Conservation (phyloP, 2,797 vertebrate genomes). For the Rhinella marina region DNA sequence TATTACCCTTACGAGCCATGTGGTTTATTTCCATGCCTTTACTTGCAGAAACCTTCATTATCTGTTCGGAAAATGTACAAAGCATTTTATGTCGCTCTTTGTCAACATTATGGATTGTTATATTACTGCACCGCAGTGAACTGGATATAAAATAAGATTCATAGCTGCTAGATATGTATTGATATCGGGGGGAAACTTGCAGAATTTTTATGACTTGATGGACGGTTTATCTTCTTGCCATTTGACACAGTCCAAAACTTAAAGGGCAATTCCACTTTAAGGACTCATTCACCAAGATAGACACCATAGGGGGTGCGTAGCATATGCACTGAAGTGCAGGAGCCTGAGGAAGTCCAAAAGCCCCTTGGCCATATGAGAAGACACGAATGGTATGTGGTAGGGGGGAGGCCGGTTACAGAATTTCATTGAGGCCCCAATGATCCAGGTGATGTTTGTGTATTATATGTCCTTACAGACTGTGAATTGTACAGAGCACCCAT, state of each 20-base stretch:
- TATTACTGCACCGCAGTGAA: not conserved
- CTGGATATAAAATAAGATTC: conserved; percentile 20
- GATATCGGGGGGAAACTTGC: not conserved
- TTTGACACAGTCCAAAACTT: not conserved
- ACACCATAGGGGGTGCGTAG: not conserved
- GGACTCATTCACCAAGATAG: not conserved
- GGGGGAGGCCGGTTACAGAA: too few species aligned
- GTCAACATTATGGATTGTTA: conserved; percentile 6
- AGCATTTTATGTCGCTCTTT: conserved; percentile 8
- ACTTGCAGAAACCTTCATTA: conserved; percentile 13
- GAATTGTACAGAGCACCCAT: too few species aligned
- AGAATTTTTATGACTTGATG: conserved; percentile 5
- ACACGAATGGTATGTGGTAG: too few species aligned
- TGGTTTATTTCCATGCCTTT: conserved; percentile 4
- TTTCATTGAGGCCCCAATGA: too few species aligned
- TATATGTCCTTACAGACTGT: too few species aligned
- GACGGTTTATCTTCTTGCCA: not conserved
- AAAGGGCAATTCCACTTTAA: not conserved
- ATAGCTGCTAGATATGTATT: not conserved
- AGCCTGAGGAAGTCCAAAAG: too few species aligned
- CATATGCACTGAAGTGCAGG: too few species aligned
- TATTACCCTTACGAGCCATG: conserved; percentile 12
- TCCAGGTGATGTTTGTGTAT: too few species aligned
- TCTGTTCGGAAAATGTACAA: not conserved
- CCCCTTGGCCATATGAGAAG: too few species aligned